phyloP scores from a whole-genome alignment of 2,888 invertebrate genomes.

The Ligdia adustata region DNA sequence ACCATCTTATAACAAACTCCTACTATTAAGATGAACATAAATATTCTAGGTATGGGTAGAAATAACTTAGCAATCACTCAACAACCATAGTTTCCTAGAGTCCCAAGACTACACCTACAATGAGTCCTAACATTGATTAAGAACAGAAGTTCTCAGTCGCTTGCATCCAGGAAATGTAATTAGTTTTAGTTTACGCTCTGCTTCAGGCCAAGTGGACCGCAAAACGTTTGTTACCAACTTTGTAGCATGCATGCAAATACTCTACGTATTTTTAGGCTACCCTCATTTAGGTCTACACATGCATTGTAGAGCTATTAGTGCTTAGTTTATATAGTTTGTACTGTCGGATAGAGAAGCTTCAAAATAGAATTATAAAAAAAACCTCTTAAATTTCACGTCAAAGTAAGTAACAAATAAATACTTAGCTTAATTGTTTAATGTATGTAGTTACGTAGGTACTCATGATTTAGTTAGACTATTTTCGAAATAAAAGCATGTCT shows the following conservation, averaged over 20 bases:
- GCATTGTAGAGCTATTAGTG: neutral
- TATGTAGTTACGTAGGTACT: too few relatives aligned
- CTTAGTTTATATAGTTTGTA: constrained; percentile 2
- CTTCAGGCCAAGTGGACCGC: constrained; percentile 32
- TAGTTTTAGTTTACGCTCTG: constrained; percentile 47
- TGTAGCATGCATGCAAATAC: constrained; percentile 47
- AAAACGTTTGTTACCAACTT: constrained; percentile 45
- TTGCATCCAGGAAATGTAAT: constrained; percentile 41
- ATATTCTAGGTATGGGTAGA: too few relatives aligned
- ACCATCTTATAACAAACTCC: too few relatives aligned
- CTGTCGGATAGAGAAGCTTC: neutral
- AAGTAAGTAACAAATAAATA: neutral
- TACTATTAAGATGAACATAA: too few relatives aligned
- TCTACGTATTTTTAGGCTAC: constrained; percentile 35
- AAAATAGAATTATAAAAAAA: neutral
- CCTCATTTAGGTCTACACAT: constrained; percentile 14
- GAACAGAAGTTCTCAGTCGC: constrained; percentile 28
- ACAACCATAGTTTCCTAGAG: too few relatives aligned
- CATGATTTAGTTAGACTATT: too few relatives aligned
- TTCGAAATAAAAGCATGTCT: too few relatives aligned
- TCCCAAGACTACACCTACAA: constrained; percentile 9
- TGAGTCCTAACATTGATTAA: constrained; percentile 24
- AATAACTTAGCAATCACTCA: too few relatives aligned
- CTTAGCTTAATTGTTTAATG: neutral
- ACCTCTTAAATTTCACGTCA: neutral